Evolutionary conservation across 1,140 invertebrate genomes (phyloP).

Genomic region (Bombus balteatus): DNA sequence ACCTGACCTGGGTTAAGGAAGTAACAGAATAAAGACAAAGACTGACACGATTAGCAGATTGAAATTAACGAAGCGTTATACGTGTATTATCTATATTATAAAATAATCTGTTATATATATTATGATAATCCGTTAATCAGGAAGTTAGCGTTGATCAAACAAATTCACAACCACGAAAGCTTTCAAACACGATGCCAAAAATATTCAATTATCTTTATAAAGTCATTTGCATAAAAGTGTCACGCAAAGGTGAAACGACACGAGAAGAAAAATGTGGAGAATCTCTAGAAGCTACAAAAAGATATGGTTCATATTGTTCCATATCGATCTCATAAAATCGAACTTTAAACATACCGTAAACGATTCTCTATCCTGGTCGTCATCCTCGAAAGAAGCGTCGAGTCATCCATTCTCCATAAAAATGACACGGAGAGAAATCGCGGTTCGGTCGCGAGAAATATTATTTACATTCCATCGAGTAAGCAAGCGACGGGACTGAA

Average conservation of each 20-base stretch:
- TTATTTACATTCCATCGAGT: conserved; percentile 43
- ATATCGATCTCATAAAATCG: neutral
- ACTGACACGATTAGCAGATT: conserved; percentile 35
- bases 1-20: no score
- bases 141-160: no score
- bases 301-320: neutral
- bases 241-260: no score
- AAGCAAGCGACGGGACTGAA: neutral
- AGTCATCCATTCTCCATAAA: conserved; percentile 1
- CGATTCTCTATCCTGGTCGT: neutral
- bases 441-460: neutral
- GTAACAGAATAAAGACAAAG: no score
- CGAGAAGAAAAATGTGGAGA: neutral
- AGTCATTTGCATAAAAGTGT: neutral
- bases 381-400: neutral
- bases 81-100: neutral
- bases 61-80: conserved; percentile 37
- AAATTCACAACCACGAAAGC: no score
- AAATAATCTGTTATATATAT: no score
- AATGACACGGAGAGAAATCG: neutral
- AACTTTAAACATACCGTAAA: neutral
- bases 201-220: neutral
- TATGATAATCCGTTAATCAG: no score
- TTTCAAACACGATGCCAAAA: neutral
- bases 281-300: neutral